A percentile compares a stretch with the other conserved stretches of the same genome.
Conservation (phyloP, 23 tunicate genomes). For the Clavelina lepadiformis region DNA sequence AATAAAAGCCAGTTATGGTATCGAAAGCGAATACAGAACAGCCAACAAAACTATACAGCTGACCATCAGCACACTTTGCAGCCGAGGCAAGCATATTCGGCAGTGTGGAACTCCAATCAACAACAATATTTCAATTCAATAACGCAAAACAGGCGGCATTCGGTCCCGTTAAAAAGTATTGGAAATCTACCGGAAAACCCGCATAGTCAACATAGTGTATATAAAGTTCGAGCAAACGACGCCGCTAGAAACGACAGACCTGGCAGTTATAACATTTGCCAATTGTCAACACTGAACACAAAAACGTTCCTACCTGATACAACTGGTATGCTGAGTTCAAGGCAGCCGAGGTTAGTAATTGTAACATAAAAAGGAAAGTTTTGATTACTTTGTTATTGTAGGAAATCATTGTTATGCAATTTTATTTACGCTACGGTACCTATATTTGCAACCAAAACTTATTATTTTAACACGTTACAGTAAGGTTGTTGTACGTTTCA, state of each 20-base stretch:
- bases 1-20: no score
- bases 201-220: not conserved
- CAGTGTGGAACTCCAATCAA: slow-evolving; percentile 18
- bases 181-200: not conserved
- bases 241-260: slow-evolving; percentile 29
- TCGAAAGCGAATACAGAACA: no score
- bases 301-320: slow-evolving; percentile 19
- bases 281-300: slow-evolving; percentile 27
- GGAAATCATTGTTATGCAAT: not conserved
- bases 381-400: not conserved
- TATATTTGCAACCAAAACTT: no score
- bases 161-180: not conserved
- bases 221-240: slow-evolving; percentile 18
- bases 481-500: no score
- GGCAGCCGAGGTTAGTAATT: slow-evolving; percentile 17
- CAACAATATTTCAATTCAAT: not conserved
- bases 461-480: no score
- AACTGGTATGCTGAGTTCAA: not conserved
- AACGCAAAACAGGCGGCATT: slow-evolving; percentile 1
- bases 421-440: no score
- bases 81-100: no score
- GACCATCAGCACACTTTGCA: no score
- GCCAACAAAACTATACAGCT: no score
- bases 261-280: slow-evolving; percentile 5
- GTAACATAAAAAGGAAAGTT: not conserved